phyloP scores from a whole-genome alignment of 2,113 vertebrate species.

The Odocoileus hemionus region DNA sequence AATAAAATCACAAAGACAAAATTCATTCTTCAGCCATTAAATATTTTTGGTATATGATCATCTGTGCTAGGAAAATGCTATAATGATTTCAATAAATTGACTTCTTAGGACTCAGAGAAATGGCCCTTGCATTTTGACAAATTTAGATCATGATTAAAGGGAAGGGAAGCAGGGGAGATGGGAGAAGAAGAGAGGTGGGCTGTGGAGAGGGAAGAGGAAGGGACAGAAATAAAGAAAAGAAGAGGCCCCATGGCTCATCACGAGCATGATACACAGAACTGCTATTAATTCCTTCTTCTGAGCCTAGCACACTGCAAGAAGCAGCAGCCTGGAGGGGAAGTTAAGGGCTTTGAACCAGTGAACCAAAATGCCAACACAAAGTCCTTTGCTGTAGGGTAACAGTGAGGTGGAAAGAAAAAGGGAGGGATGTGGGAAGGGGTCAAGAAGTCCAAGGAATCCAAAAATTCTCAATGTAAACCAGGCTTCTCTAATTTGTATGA shows the following conservation, averaged over 20 bases:
- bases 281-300: not conserved
- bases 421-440: not conserved
- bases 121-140: not conserved
- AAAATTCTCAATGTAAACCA: not conserved
- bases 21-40: not conserved
- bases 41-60: not conserved
- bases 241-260: not conserved
- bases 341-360: too few species aligned
- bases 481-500: not conserved
- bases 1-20: constrained; percentile 13
- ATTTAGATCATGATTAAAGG: not conserved
- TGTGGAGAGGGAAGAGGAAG: not conserved
- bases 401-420: not conserved
- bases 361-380: not conserved
- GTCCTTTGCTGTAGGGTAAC: not conserved
- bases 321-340: not conserved
- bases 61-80: not conserved
- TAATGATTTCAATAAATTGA: not conserved
- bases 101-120: not conserved
- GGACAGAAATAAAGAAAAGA: not conserved
- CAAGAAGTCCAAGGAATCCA: not conserved
- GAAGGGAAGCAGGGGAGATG: not conserved
- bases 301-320: not conserved
- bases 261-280: not conserved
- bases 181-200: not conserved